Percentiles rank a stretch among this genome's conserved stretches.
Conservation (phyloP, 2,113 vertebrate species). For the Ictidomys tridecemlineatus region DNA sequence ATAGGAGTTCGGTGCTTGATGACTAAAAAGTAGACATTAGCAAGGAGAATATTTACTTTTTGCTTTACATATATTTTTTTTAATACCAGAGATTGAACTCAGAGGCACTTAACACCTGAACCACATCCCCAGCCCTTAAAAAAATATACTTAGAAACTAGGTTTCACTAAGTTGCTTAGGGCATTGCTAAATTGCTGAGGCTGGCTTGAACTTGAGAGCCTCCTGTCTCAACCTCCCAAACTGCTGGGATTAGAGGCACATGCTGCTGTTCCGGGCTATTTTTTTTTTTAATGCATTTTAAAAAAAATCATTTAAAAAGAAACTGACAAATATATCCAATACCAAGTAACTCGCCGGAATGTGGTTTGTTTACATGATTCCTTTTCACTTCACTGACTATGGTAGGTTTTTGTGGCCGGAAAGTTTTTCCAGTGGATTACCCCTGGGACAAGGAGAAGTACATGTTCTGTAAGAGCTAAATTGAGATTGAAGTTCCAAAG, state of each 20-base stretch:
- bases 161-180: too few species aligned
- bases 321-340: not conserved
- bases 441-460: not conserved
- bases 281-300: too few species aligned
- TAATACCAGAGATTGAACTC: not conserved
- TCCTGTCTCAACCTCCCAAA: too few species aligned
- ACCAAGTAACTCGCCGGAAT: not conserved
- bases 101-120: too few species aligned
- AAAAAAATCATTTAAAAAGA: not conserved
- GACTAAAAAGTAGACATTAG: not conserved
- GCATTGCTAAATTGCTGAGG: too few species aligned
- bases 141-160: too few species aligned
- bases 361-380: not conserved
- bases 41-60: not conserved
- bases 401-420: not conserved
- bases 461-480: not conserved
- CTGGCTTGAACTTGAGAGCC: too few species aligned
- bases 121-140: too few species aligned
- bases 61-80: not conserved
- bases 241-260: too few species aligned
- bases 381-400: not conserved
- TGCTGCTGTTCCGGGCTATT: not conserved
- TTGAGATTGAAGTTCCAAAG: not conserved
- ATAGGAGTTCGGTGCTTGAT: not conserved
- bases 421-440: not conserved